These are phyloP conservation scores for Phrynosoma blainvillii DNA, from an alignment of 2,113 vertebrate species.

Conservation along the genomic window DNA sequence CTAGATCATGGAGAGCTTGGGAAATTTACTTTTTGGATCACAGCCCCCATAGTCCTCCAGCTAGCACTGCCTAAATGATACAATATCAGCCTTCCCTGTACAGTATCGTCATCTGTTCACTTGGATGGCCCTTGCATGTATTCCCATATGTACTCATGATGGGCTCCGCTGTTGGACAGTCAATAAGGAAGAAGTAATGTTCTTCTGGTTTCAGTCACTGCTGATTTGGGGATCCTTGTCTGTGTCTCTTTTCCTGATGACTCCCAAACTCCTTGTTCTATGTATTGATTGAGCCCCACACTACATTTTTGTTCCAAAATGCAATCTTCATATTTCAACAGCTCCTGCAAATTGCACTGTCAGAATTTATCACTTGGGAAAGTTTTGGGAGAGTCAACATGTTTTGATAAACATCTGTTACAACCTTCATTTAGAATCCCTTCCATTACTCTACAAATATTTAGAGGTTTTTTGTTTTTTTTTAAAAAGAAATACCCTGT, in stretches of 20 bases:
- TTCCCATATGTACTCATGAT: not conserved
- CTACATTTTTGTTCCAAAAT: not conserved
- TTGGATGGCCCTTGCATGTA: not conserved
- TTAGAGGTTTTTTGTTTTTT: not conserved
- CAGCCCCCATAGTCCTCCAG: too few relatives aligned
- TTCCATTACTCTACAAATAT: not conserved
- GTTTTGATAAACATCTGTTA: constrained; percentile 14
- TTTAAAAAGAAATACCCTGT: not conserved
- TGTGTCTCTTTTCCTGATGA: not conserved
- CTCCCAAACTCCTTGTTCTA: not conserved
- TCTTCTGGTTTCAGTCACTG: not conserved
- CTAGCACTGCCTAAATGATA: not conserved
- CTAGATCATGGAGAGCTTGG: too few relatives aligned
- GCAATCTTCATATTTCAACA: not conserved
- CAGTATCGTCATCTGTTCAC: not conserved
- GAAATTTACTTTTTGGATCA: too few relatives aligned
- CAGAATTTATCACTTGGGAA: not conserved
- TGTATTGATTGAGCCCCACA: not conserved
- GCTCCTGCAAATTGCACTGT: not conserved
- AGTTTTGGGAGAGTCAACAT: not conserved
- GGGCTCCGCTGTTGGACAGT: not conserved
- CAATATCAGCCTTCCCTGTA: too few relatives aligned
- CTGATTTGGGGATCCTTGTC: not conserved
- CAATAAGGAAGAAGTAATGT: not conserved
- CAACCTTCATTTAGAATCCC: not conserved